Conservation (phyloP, 2,113 vertebrate species). For the Euleptes europaea region DNA sequence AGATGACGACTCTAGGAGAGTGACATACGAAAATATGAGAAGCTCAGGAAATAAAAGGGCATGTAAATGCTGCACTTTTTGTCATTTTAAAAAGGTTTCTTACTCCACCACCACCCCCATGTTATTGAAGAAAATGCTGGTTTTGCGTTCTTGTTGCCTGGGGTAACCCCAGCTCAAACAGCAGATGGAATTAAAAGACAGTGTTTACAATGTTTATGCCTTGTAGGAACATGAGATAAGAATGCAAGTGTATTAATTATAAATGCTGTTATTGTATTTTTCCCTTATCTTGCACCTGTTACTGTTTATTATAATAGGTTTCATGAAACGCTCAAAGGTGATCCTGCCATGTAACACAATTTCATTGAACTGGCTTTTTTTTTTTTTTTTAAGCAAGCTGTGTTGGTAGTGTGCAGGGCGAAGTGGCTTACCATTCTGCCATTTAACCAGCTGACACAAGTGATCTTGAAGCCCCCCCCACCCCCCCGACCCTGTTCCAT, state of each 20-base stretch:
- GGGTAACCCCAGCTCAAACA: constrained; percentile 22
- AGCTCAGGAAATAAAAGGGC: no score
- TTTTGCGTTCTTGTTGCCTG: constrained; percentile 34
- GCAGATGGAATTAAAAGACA: constrained; percentile 55
- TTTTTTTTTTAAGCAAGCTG: background rate
- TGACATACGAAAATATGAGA: no score
- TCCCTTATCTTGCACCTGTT: constrained; percentile 68
- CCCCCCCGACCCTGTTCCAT: background rate
- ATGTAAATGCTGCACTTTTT: background rate
- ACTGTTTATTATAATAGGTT: constrained; percentile 36
- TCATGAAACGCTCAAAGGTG: constrained; percentile 25
- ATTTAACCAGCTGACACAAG: background rate
- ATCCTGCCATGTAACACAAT: constrained; percentile 32
- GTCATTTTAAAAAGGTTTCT: background rate
- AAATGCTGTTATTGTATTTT: constrained; percentile 31
- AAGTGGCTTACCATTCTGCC: background rate
- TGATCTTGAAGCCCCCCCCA: background rate
- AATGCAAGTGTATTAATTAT: constrained; percentile 60
- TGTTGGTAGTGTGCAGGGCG: background rate
- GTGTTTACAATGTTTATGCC: constrained; percentile 35
- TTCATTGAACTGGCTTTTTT: constrained; percentile 5
- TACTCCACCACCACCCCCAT: background rate
- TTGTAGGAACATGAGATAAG: constrained; percentile 54
- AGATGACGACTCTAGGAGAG: no score
- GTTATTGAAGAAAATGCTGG: background rate